These are phyloP conservation scores for Alsophila aescularia DNA, from an alignment of 2,888 invertebrate genomes.

Conservation along the genomic window DNA sequence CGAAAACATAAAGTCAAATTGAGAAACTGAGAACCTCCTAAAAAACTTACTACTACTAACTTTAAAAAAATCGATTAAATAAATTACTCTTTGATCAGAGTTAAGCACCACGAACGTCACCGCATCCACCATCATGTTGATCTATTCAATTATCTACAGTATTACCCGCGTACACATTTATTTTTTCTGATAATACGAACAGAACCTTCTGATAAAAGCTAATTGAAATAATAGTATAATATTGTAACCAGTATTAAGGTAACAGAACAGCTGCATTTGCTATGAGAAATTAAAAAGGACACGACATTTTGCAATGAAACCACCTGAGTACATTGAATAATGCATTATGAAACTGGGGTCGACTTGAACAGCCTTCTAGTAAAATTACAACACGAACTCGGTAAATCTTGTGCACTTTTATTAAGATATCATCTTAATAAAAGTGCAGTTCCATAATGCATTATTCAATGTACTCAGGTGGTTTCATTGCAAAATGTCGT, in stretches of 20 bases:
- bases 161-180: no score
- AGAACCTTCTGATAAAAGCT: slow-evolving; percentile 9
- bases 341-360: slow-evolving; percentile 42
- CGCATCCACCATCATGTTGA: no score
- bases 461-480: slow-evolving; percentile 67
- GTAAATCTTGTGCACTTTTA: no score
- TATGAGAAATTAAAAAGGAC: slow-evolving; percentile 64
- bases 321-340: slow-evolving; percentile 67
- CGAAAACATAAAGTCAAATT: no score
- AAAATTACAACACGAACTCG: not conserved
- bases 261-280: slow-evolving; percentile 54
- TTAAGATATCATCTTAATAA: no score
- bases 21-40: no score
- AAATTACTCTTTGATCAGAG: no score
- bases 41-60: no score
- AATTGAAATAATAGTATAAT: slow-evolving; percentile 42
- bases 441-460: slow-evolving; percentile 44
- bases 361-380: slow-evolving; percentile 23
- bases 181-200: not conserved
- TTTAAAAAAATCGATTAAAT: no score
- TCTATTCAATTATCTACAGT: no score
- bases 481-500: slow-evolving; percentile 68
- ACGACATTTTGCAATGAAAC: slow-evolving; percentile 68
- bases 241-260: slow-evolving; percentile 39
- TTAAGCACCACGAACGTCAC: no score